Evolutionary conservation across 2,888 invertebrate species (phyloP), one percentile per base, ranked within the genome.

Genomic region (Diplazon laetatorius): DNA sequence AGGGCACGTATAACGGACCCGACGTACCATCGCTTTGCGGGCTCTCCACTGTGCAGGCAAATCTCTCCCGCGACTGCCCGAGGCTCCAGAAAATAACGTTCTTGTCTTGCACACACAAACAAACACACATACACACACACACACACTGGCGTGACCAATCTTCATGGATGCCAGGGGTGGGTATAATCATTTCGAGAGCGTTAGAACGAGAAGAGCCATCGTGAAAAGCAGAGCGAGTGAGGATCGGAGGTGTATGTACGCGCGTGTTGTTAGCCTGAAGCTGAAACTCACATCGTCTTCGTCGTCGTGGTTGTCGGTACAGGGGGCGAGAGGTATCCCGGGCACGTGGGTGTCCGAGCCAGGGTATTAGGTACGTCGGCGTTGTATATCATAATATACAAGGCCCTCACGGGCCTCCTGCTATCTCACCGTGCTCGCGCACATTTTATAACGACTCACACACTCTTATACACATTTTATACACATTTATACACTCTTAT

Each of bases 281-380:
- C 73, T 73, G 59, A 37, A 69, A 57, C 50, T n/a, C n/a, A n/a
- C n/a, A n/a, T 42, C 42, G 42, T 6, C 30, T 2, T 30, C 30
- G 30, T 30, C 30, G 30, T 30, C 42, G 42, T 55, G 30, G 50
- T 60, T 42, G 65, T 70, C 50, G 48, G 63, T 68, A 72, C 57
- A 63, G 77, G 18, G 63, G 62, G 72, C 63, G 59, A 70, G 59
- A 70, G 69, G 73, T 78, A 78, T 78, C 74, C 73, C 35, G 62
- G n/a, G 69, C 78, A 78, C 78, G 78, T 78, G 78, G 78, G 73
- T 78, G 78, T 78, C 59, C 69, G 48, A 25, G 59, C 44, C 74
- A 20, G 74, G 69, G 65, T 73, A 78, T 73, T 73, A 69, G 70
- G 65, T 70, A 65, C 70, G 65, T 78, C 69, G 78, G 59, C 69